phyloP scores from a whole-genome alignment of 2,888 invertebrate genomes.

The Mycalesis mineus region DNA sequence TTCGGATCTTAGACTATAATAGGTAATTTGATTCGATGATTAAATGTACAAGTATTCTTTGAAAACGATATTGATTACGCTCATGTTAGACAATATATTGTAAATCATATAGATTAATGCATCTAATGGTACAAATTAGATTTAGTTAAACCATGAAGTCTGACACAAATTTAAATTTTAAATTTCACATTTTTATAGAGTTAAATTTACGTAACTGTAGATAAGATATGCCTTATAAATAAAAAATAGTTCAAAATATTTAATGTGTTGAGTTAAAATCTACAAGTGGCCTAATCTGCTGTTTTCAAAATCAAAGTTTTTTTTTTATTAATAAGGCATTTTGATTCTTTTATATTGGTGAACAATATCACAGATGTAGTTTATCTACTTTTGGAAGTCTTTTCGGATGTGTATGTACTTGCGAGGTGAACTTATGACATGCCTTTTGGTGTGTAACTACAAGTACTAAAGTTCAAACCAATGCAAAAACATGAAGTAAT shows the following conservation, averaged over 20 bases:
- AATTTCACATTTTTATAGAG: constrained; percentile 33
- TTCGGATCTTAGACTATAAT: no score
- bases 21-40: not conserved
- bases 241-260: not conserved
- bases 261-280: no score
- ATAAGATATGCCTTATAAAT: constrained; percentile 5
- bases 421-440: no score
- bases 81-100: constrained; percentile 66
- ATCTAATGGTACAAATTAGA: constrained; percentile 71
- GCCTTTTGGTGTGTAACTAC: no score
- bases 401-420: no score
- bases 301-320: no score
- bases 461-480: no score
- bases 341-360: not conserved
- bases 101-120: constrained; percentile 43
- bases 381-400: no score
- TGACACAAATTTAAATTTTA: constrained; percentile 26
- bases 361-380: not conserved
- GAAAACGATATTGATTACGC: constrained; percentile 32
- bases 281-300: no score
- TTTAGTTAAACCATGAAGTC: constrained; percentile 30
- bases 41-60: not conserved
- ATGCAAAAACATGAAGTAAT: no score
- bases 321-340: not conserved
- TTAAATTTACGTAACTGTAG: not conserved